Percentiles rank a stretch among this genome's conserved stretches.
phyloP scores from a whole-genome alignment of 2,888 invertebrate genomes.

The Steromphala cineraria region DNA sequence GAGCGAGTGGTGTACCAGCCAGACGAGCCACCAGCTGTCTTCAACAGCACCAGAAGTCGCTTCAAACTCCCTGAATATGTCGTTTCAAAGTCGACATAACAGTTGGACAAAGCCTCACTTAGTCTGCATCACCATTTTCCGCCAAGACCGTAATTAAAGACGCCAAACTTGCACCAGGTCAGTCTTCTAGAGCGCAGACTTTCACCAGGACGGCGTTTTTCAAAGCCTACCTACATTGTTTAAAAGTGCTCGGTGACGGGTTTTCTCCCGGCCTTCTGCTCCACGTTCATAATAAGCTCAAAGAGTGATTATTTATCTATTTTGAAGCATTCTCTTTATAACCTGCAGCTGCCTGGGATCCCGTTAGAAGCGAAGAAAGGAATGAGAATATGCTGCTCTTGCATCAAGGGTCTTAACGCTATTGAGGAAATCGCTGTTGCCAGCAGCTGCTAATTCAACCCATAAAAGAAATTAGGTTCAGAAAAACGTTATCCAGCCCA shows the following conservation, averaged over 20 bases:
- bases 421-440: constrained; percentile 11
- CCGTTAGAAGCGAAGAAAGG: constrained; percentile 13
- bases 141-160: constrained; percentile 22
- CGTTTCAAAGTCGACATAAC: constrained; percentile 17
- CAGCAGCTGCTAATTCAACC: constrained; percentile 15
- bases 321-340: constrained; percentile 39
- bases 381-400: background rate
- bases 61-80: constrained; percentile 15
- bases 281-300: constrained; percentile 22
- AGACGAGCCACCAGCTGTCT: constrained; percentile 11
- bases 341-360: constrained; percentile 32
- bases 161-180: background rate
- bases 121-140: constrained; percentile 18
- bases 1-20: background rate
- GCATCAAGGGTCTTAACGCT: background rate
- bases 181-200: background rate
- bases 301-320: constrained; percentile 54
- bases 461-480: constrained; percentile 23
- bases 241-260: constrained; percentile 1
- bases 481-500: constrained; percentile 21
- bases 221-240: constrained; percentile 14
- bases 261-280: constrained; percentile 23
- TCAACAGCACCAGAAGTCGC: constrained; percentile 14
- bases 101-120: constrained; percentile 14
- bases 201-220: background rate